Evolutionary conservation across 2,113 vertebrate genomes (phyloP).

Genomic region (Heloderma charlesbogerti): DNA sequence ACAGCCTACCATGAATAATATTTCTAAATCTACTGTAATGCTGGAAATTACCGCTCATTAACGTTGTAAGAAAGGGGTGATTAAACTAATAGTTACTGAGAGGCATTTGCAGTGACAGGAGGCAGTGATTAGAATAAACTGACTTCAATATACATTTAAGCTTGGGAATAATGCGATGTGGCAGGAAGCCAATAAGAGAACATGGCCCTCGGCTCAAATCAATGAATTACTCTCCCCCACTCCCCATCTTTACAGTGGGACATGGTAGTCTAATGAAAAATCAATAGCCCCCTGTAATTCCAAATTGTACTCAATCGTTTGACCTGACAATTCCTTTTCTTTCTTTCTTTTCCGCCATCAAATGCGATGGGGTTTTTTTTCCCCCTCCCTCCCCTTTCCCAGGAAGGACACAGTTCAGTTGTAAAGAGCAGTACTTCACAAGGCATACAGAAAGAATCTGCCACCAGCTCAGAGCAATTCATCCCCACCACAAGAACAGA

Average conservation of each 20-base stretch:
- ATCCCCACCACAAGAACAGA: background rate
- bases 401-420: conserved; percentile 61
- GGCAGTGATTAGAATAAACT: conserved; percentile 82
- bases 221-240: conserved; percentile 86
- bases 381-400: background rate
- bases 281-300: conserved; percentile 87
- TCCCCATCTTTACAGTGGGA: conserved; percentile 65
- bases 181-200: conserved; percentile 91
- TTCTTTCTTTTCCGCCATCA: conserved; percentile 5
- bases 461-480: conserved; percentile 31
- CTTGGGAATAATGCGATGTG: conserved; percentile 82
- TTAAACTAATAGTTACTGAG: conserved; percentile 81
- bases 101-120: conserved; percentile 83
- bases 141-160: conserved; percentile 85
- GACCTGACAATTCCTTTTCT: conserved; percentile 76
- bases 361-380: background rate
- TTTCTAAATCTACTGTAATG: conserved; percentile 61
- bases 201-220: conserved; percentile 84
- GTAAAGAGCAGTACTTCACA: conserved; percentile 49
- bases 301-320: conserved; percentile 81
- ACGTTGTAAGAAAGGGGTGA: conserved; percentile 74
- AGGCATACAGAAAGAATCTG: conserved; percentile 48
- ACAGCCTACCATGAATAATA: conserved; percentile 62
- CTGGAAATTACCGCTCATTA: conserved; percentile 77
- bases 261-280: conserved; percentile 90